Evolutionary conservation across 2,888 invertebrate genomes (phyloP), one percentile per base, ranked within the genome.

Genomic region (Galeruca laticollis): DNA sequence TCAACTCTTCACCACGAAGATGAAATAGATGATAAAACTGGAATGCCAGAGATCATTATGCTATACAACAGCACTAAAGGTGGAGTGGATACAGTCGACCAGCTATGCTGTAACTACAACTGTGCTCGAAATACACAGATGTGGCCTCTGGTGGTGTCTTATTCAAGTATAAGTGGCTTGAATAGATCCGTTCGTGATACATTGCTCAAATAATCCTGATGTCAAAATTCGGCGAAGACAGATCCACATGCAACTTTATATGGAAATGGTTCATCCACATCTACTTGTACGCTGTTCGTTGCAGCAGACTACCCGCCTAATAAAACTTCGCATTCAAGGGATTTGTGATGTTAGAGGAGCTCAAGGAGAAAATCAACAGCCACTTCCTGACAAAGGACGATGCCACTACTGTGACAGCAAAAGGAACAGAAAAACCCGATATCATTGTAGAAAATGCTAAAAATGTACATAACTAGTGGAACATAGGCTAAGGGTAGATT

Each of bases 71-170:
- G 35, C 21, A 61, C 61, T 20, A 61, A 61, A 20, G 33, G 61
- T 26, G 47, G 31, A 43, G 47, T 52, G 5, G 49, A 59, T 15
- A 57, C 49, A 31, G 49, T 66, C 13, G 59, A 66, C 47, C 56
- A 31, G 49, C 31, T 66, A 31, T 66, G 59, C 33, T 35, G 57
- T 8, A 43, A 66, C 13, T 66, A 66, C 43, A 66, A 66, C 57
- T 40, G 56, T 59, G 65, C 59, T 20, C 31, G 65, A 31, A 52
- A 56, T 37, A 69, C 69, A 33, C 59, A 54, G 26, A 59, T 60
- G 57, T 69, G 63, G 69, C 69, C 69, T 13, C 63, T 69, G 69
- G 59, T 69, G n/a, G 64, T 60, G 31, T 69, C 65, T 60, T 69
- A 64, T 64, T 64, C 60, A n/a, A 40, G 57, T 51, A 60, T 69